Percentiles rank a stretch among this genome's conserved stretches.
These are phyloP conservation scores for Intellagama lesueurii DNA, from an alignment of 2,797 vertebrate species.

Conservation along the genomic window DNA sequence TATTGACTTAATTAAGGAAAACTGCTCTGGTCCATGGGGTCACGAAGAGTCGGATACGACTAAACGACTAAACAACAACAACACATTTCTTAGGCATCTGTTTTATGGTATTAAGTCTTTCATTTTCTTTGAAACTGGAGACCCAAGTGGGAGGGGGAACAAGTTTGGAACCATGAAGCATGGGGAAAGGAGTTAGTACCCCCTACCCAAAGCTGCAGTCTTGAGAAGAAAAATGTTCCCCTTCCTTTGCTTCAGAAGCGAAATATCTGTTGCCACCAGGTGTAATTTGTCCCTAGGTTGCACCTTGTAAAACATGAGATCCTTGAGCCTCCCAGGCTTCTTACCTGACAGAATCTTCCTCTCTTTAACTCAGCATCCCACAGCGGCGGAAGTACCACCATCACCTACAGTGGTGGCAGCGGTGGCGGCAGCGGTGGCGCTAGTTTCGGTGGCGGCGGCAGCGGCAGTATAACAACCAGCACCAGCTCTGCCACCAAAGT, in stretches of 20 bases:
- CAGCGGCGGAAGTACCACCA: slow-evolving; percentile 5
- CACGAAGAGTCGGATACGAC: no score
- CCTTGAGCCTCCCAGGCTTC: no score
- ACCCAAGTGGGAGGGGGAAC: neutral
- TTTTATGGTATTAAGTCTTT: neutral
- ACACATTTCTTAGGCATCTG: no score
- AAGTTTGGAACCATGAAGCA: neutral
- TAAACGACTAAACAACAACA: no score
- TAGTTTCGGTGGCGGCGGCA: slow-evolving; percentile 24
- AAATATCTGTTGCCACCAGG: neutral
- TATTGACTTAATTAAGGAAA: neutral
- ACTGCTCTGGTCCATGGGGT: no score
- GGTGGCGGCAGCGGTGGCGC: slow-evolving; percentile 49
- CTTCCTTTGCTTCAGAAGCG: neutral
- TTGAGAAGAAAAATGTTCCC: neutral
- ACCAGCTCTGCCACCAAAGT: slow-evolving; percentile 28
- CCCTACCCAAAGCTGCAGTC: neutral
- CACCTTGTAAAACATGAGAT: neutral
- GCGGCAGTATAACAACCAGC: no score
- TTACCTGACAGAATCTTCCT: neutral
- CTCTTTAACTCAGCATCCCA: slow-evolving; percentile 50
- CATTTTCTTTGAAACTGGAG: neutral
- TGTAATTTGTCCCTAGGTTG: neutral
- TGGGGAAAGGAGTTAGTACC: neutral
- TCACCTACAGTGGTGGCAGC: slow-evolving; percentile 35